A percentile compares a stretch with the other conserved stretches of the same genome.
Conservation (phyloP, 2,888 invertebrate species). For the Zele albiditarsus region DNA sequence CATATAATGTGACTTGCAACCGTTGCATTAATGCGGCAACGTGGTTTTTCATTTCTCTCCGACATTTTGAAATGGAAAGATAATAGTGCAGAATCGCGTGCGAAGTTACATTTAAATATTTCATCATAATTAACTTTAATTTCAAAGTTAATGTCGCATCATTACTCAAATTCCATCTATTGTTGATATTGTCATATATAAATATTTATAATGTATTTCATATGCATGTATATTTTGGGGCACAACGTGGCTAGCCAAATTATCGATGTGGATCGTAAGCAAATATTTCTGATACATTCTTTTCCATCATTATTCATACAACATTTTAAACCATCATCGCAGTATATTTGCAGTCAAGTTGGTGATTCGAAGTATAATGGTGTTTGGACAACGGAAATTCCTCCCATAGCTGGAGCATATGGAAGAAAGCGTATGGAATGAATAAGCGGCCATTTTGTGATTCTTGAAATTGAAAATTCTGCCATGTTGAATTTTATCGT, state of each 20-base stretch:
- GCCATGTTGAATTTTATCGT: slow-evolving; percentile 52
- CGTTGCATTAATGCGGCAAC: background rate
- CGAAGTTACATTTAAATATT: background rate
- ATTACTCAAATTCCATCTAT: background rate
- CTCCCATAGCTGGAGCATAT: background rate
- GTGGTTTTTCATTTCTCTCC: background rate
- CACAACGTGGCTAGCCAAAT: background rate
- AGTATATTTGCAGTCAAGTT: background rate
- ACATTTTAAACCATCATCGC: background rate
- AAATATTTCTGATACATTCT: background rate
- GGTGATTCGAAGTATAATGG: background rate
- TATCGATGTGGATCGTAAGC: background rate
- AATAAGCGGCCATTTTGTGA: slow-evolving; percentile 52
- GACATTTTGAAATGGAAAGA: background rate
- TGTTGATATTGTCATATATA: background rate
- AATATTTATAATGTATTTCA: background rate
- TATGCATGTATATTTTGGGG: background rate
- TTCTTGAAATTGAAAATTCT: slow-evolving; percentile 42
- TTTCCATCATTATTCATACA: background rate
- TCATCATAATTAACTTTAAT: background rate
- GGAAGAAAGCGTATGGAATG: background rate
- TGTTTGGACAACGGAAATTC: background rate
- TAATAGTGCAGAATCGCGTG: background rate
- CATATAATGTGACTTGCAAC: background rate
- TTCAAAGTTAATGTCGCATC: background rate